A percentile compares a stretch with the other conserved stretches of the same genome.
These are phyloP conservation scores for Agapetus fuscipes DNA, from an alignment of 2,888 invertebrate genomes.

Conservation along the genomic window DNA sequence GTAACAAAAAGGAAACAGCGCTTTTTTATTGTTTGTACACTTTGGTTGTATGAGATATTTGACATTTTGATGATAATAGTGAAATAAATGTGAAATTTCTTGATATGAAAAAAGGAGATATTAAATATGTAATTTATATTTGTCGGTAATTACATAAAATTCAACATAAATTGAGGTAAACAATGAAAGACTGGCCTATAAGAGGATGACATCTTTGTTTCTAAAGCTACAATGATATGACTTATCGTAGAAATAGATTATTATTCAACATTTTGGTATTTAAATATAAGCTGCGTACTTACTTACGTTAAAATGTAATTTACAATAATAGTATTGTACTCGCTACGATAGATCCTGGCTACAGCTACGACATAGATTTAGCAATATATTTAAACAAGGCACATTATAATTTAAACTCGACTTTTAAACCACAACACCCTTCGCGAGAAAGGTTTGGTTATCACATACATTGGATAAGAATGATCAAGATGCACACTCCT, in stretches of 20 bases:
- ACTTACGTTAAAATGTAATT: conserved; percentile 5
- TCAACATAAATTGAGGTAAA: too few relatives aligned
- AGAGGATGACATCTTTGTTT: too few relatives aligned
- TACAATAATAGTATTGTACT: conserved; percentile 7
- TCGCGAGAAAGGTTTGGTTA: conserved; percentile 12
- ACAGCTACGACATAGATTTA: conserved; percentile 12
- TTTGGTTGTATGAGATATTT: too few relatives aligned
- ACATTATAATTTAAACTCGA: conserved; percentile 21
- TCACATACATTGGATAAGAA: conserved; percentile 17
- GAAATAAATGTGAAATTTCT: too few relatives aligned
- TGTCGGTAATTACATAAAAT: too few relatives aligned
- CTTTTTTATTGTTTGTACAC: too few relatives aligned
- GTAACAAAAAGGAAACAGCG: too few relatives aligned
- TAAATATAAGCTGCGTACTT: conserved; percentile 9
- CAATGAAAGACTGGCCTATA: too few relatives aligned
- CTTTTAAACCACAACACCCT: conserved; percentile 18
- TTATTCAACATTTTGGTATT: conserved; percentile 1
- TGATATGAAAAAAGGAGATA: too few relatives aligned
- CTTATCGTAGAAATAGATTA: background rate
- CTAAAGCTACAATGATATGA: background rate
- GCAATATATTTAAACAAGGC: conserved; percentile 21
- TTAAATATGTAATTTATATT: too few relatives aligned
- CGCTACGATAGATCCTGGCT: conserved; percentile 12
- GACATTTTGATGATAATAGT: too few relatives aligned
- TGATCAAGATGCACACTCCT: conserved; percentile 11